Evolutionary conservation across 2,797 vertebrate species (phyloP).

Genomic region (Ceyx erithaca): DNA sequence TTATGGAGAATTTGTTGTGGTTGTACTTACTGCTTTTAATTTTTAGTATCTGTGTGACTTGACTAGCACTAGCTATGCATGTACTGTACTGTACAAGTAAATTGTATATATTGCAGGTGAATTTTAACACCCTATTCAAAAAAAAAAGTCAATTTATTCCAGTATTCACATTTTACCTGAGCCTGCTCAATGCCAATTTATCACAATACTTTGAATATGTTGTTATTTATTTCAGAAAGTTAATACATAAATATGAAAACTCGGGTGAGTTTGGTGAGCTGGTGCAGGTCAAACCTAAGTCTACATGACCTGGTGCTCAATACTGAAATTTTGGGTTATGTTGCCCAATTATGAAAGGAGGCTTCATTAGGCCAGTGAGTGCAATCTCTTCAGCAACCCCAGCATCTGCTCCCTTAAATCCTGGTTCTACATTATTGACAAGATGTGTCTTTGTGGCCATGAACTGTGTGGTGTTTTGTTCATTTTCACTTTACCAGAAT

Average conservation of each 20-base stretch:
- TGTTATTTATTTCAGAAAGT: not conserved
- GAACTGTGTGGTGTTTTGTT: not conserved
- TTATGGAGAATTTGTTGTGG: not conserved
- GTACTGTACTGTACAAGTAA: not conserved
- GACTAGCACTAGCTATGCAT: not conserved
- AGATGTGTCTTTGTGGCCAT: not conserved
- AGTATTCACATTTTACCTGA: not conserved
- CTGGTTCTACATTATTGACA: not conserved
- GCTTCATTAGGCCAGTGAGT: not conserved
- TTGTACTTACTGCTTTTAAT: not conserved
- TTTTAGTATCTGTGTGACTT: not conserved
- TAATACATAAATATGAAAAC: not conserved
- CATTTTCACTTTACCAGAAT: not conserved
- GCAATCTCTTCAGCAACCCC: not conserved
- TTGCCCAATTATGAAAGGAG: not conserved
- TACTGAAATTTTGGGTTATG: not conserved
- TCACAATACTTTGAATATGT: not conserved
- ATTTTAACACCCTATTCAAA: not conserved
- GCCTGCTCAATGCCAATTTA: not conserved
- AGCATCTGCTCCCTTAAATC: not conserved
- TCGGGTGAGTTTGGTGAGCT: not conserved
- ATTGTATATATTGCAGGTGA: not conserved
- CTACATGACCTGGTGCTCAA: not conserved
- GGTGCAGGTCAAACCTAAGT: not conserved
- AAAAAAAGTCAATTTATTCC: not conserved